These are phyloP conservation scores for Spodoptera frugiperda DNA, from an alignment of 1,140 invertebrate species.

Conservation along the genomic window DNA sequence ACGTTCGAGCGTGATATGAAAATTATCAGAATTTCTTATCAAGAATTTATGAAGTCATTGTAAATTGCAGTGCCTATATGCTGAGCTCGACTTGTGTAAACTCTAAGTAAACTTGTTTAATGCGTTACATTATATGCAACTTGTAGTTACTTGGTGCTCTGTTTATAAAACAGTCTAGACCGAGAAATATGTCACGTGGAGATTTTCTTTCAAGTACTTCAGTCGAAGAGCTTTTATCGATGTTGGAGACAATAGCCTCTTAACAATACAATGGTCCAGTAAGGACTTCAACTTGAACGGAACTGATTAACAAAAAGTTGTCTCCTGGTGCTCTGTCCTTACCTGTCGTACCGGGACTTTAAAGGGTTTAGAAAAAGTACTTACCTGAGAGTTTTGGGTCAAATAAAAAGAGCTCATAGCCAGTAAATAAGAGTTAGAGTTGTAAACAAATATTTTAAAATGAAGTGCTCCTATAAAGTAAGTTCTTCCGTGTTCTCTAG, in stretches of 20 bases:
- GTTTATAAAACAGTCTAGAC: slow-evolving; percentile 38
- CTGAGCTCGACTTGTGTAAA: slow-evolving; percentile 2
- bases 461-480: neutral
- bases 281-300: slow-evolving; percentile 31
- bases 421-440: slow-evolving; percentile 1
- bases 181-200: slow-evolving; percentile 30
- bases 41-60: slow-evolving; percentile 55
- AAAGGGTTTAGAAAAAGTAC: slow-evolving; percentile 30
- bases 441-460: neutral
- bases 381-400: slow-evolving; percentile 23
- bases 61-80: slow-evolving; percentile 42
- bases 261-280: slow-evolving; percentile 13
- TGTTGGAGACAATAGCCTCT: slow-evolving; percentile 20
- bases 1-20: slow-evolving; percentile 64
- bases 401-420: neutral
- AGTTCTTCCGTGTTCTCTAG: slow-evolving; percentile 17
- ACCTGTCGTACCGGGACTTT: slow-evolving; percentile 24
- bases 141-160: slow-evolving; percentile 1
- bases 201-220: slow-evolving; percentile 2
- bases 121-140: slow-evolving; percentile 36
- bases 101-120: slow-evolving; percentile 34
- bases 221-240: neutral
- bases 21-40: slow-evolving; percentile 75
- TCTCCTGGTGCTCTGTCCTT: slow-evolving; percentile 7
- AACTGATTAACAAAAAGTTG: slow-evolving; percentile 32